These are phyloP conservation scores for Phyllotreta cruciferae DNA, from an alignment of 2,888 invertebrate genomes.

Conservation along the genomic window DNA sequence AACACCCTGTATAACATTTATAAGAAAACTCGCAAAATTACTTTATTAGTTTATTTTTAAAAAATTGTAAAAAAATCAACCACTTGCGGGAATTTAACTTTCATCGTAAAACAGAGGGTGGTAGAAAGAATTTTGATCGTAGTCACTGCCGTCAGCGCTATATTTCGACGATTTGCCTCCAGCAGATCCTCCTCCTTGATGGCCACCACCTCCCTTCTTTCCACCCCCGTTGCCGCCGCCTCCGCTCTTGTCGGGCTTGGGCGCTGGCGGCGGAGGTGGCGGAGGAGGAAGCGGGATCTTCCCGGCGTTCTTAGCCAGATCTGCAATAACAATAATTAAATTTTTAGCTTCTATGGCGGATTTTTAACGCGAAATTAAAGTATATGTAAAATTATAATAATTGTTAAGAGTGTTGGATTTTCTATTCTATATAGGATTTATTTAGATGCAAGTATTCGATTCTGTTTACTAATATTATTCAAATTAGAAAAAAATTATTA, in stretches of 20 bases:
- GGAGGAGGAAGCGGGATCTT: constrained; percentile 46
- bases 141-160: constrained; percentile 39
- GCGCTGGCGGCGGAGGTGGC: constrained; percentile 37
- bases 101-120: constrained; percentile 46
- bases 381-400: too few relatives aligned
- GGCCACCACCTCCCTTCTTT: constrained; percentile 62
- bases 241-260: constrained; percentile 34
- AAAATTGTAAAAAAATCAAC: constrained; percentile 41
- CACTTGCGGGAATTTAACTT: constrained; percentile 37
- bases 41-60: constrained; percentile 35
- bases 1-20: too few relatives aligned
- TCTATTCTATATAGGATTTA: too few relatives aligned
- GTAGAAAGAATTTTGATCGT: constrained; percentile 44
- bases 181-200: constrained; percentile 30
- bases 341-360: not conserved
- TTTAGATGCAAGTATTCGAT: too few relatives aligned
- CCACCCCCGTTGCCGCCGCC: constrained; percentile 38
- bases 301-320: constrained; percentile 48
- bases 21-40: not conserved
- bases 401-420: too few relatives aligned
- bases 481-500: too few relatives aligned
- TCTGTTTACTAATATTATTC: too few relatives aligned
- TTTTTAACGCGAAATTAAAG: too few relatives aligned
- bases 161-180: constrained; percentile 42
- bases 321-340: constrained; percentile 1